Evolutionary conservation across 2,113 vertebrate genomes (phyloP).

Genomic region (Etheostoma spectabile): DNA sequence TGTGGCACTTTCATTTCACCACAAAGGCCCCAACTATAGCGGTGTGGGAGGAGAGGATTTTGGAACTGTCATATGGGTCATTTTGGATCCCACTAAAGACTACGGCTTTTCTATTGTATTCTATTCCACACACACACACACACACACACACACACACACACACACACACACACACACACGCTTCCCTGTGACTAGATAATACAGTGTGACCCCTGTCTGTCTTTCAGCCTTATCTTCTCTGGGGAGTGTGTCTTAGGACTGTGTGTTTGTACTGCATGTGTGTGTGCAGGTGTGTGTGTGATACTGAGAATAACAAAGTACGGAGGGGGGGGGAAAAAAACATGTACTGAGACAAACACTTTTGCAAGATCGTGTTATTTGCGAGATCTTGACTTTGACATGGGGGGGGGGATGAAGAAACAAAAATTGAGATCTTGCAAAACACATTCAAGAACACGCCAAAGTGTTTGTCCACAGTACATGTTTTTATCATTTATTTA

Average conservation of each 20-base stretch:
- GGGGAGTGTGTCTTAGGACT: slow-evolving; percentile 45
- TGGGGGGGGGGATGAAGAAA: too few relatives aligned
- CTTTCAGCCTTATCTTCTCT: slow-evolving; percentile 65
- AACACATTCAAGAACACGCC: too few relatives aligned
- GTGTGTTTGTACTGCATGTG: slow-evolving; percentile 1
- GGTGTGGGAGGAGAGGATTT: background rate
- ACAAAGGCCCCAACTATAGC: background rate
- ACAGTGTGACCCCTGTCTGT: slow-evolving; percentile 65
- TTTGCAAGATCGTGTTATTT: too few relatives aligned
- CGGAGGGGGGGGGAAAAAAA: too few relatives aligned
- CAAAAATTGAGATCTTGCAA: too few relatives aligned
- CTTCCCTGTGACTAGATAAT: slow-evolving; percentile 38
- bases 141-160: slow-evolving; percentile 9
- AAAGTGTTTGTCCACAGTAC: too few relatives aligned
- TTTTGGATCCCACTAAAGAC: background rate
- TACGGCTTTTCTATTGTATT: slow-evolving; percentile 7
- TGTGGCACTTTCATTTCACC: background rate
- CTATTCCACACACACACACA: slow-evolving; percentile 29
- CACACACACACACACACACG: background rate
- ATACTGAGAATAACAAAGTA: background rate
- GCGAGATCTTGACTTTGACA: too few relatives aligned
- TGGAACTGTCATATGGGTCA: background rate
- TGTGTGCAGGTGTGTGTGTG: background rate
- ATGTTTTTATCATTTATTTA: too few relatives aligned
- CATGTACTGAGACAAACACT: too few relatives aligned